Percentiles rank a stretch among this genome's conserved stretches.
Conservation (phyloP, 2,113 vertebrate genomes). For the Trogon surrucura region DNA sequence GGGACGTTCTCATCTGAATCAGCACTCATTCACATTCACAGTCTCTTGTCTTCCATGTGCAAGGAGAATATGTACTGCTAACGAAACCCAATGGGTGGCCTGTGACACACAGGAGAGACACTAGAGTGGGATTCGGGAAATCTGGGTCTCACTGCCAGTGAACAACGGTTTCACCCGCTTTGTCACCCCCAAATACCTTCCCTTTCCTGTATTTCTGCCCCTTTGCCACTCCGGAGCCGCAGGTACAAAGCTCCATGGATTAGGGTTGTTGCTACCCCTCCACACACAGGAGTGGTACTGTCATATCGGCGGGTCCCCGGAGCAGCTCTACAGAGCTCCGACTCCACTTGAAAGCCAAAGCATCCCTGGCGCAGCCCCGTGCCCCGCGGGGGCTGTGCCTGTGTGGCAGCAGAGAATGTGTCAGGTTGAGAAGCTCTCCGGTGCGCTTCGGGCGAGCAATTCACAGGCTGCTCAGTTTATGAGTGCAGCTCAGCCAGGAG, state of each 20-base stretch:
- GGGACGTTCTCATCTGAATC: slow-evolving; percentile 57
- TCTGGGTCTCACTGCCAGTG: background rate
- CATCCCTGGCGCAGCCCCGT: background rate
- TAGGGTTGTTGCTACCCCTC: background rate
- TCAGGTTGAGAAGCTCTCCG: background rate
- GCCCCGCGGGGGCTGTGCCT: background rate
- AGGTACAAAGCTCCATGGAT: background rate
- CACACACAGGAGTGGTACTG: background rate
- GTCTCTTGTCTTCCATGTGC: background rate
- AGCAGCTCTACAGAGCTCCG: background rate
- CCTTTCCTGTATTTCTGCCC: background rate
- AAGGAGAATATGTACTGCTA: background rate
- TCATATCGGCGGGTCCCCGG: background rate
- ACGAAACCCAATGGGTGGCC: background rate
- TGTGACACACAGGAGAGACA: background rate
- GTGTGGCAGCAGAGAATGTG: background rate
- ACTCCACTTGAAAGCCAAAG: background rate
- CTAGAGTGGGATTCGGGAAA: background rate
- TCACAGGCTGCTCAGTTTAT: slow-evolving; percentile 13
- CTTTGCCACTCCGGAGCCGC: background rate
- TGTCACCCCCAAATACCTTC: background rate
- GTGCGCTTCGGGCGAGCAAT: background rate
- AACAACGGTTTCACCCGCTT: background rate
- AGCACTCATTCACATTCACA: background rate
- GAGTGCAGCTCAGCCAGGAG: background rate